These are phyloP conservation scores for Melanotaenia maccullochi DNA, from an alignment of 2,797 vertebrate genomes.

Conservation along the genomic window DNA sequence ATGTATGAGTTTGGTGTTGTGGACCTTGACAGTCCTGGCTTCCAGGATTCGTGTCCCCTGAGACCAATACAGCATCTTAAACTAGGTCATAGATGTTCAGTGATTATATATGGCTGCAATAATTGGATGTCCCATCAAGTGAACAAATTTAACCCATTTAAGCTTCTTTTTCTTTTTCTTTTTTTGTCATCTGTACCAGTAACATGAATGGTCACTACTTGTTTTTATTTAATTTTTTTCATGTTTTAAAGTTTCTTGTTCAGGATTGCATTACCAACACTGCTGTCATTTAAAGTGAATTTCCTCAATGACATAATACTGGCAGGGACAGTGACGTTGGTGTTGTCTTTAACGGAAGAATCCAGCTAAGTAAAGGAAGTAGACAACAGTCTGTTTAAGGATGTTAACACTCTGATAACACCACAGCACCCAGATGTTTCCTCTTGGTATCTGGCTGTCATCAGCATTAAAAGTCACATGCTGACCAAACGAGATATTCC, in stretches of 20 bases:
- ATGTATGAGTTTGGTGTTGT: background rate
- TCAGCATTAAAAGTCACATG: constrained; percentile 8
- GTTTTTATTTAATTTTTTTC: background rate
- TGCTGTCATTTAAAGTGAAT: constrained; percentile 21
- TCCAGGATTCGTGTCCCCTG: background rate
- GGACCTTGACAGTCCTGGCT: background rate
- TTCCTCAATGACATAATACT: constrained; percentile 40
- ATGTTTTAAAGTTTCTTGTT: background rate
- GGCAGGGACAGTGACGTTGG: background rate
- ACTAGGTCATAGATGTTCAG: too few species aligned
- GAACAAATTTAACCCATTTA: background rate
- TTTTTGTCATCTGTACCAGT: background rate
- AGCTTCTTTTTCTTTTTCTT: background rate
- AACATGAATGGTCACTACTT: background rate
- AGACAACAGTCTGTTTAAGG: constrained; percentile 6
- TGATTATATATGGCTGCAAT: too few species aligned
- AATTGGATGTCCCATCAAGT: too few species aligned
- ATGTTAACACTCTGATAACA: constrained; percentile 24
- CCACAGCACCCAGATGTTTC: constrained; percentile 62
- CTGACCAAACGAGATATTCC: background rate
- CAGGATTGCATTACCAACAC: constrained; percentile 8
- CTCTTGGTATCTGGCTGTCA: constrained; percentile 57
- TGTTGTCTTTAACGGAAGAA: constrained; percentile 19
- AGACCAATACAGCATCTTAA: too few species aligned
- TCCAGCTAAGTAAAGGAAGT: constrained; percentile 48